Evolutionary conservation across 1,140 invertebrate species (phyloP), one percentile per base, ranked within the genome.

Genomic region (Pseudomyrmex sp.): DNA sequence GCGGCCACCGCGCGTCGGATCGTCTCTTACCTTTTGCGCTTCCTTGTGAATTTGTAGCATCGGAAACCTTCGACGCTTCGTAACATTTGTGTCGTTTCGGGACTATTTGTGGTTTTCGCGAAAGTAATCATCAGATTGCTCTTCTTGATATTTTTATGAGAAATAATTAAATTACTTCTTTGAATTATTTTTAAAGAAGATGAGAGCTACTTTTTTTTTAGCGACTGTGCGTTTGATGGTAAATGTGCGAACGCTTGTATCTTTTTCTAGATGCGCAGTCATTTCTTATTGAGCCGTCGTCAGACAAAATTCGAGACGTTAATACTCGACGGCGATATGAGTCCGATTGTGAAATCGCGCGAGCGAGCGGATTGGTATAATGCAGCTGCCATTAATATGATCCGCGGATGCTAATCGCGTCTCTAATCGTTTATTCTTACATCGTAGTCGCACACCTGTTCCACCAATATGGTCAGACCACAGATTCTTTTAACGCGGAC

Each of bases 391-490:
- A 89, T 89, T 86, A 83, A 89, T 89, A 89, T 89, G 88, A 89
- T 87, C 75, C 85, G 58, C 82, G 87, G 87, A 89, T 89, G 88
- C 82, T 89, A 89, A 89, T 89, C 86, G 86, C 65, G 68, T 62
- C 59, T 68, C 86, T 89, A 89, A 89, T 89, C 82, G 77, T 87
- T 89, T 89, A 89, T 89, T 89, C 88, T 62, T 82, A 23, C 87
- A 70, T 86, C 90, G 91, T 91, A 91, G 73, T 44, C 54, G 86
- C 85, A 88, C 91, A 92, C 91, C 91, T 91, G 91, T 91, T 90
- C 86, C 63, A 86, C 89, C 87, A 73, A 90, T 92, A 92, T 89
- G 89, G 91, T 73, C 75, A 87, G 73, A 73, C 77, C 63, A 70
- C 85, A 75, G 88, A 90, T 89, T 90, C 87, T 88, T 90, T 89